phyloP scores from a whole-genome alignment of 23 tunicate genomes.

The Phallusia fumigata region DNA sequence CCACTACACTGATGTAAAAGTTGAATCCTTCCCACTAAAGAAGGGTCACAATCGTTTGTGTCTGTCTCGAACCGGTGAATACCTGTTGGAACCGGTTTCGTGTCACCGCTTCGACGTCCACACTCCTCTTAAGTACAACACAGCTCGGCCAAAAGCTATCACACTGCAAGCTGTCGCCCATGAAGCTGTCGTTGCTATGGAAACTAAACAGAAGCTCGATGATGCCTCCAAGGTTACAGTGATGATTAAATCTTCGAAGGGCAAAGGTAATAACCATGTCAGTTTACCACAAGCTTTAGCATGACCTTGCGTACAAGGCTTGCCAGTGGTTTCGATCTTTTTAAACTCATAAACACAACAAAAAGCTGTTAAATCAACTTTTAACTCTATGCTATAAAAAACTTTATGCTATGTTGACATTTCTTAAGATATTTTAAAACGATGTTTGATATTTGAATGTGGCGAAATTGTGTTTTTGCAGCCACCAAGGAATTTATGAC shows the following conservation, averaged over 20 bases:
- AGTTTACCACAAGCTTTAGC: not conserved
- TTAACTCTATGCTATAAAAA: too few relatives aligned
- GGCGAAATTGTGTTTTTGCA: not conserved
- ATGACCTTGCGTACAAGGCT: too few relatives aligned
- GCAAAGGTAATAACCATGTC: slow-evolving; percentile 45
- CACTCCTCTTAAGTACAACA: slow-evolving; percentile 43
- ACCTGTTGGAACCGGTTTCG: slow-evolving; percentile 60
- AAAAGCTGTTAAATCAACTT: not conserved
- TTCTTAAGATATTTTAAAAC: too few relatives aligned
- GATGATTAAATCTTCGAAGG: slow-evolving; percentile 41
- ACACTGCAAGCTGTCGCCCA: slow-evolving; percentile 79
- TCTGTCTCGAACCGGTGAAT: slow-evolving; percentile 61
- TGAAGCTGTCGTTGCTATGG: slow-evolving; percentile 48
- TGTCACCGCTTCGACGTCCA: slow-evolving; percentile 71
- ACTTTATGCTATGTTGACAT: too few relatives aligned
- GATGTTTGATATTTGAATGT: too few relatives aligned
- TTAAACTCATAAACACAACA: not conserved
- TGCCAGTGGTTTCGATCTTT: too few relatives aligned
- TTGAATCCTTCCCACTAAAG: slow-evolving; percentile 60
- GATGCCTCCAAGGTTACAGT: not conserved
- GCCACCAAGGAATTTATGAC: slow-evolving; percentile 28
- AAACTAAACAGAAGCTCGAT: slow-evolving; percentile 19
- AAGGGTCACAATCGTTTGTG: slow-evolving; percentile 74
- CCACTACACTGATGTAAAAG: slow-evolving; percentile 44
- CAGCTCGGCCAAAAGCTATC: slow-evolving; percentile 66